Conservation (phyloP, 1,140 invertebrate species). For the Heliconius himera region DNA sequence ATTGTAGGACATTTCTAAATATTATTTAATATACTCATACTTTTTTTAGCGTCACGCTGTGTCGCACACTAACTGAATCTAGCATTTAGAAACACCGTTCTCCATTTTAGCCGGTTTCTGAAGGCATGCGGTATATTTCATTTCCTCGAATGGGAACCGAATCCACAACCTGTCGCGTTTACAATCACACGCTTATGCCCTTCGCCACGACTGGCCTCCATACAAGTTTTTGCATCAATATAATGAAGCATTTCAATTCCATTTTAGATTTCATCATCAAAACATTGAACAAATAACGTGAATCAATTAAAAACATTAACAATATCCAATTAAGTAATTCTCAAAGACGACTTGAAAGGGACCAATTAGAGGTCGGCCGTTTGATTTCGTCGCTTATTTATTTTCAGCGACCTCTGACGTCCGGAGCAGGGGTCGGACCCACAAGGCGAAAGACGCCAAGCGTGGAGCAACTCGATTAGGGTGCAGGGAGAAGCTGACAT, state of each 20-base stretch:
- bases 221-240: no score
- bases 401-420: constrained; percentile 77
- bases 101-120: no score
- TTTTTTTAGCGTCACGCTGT: no score
- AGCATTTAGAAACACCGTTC: no score
- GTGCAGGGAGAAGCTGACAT: constrained; percentile 74
- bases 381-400: constrained; percentile 76
- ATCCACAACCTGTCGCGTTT: no score
- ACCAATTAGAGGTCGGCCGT: constrained; percentile 70
- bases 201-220: no score
- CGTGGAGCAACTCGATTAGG: constrained; percentile 79
- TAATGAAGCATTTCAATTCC: neutral
- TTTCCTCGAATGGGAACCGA: no score
- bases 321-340: constrained; percentile 68
- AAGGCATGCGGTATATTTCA: no score
- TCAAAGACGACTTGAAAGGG: constrained; percentile 63
- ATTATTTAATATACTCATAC: neutral
- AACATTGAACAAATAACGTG: constrained; percentile 9
- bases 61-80: no score
- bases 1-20: neutral
- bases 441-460: constrained; percentile 70
- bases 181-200: no score
- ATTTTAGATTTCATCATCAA: neutral
- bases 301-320: constrained; percentile 38
- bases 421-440: constrained; percentile 68